A percentile compares a stretch with the other conserved stretches of the same genome.
These are phyloP conservation scores for Melanotaenia parkinsoni DNA, from an alignment of 2,797 vertebrate species.

Conservation along the genomic window DNA sequence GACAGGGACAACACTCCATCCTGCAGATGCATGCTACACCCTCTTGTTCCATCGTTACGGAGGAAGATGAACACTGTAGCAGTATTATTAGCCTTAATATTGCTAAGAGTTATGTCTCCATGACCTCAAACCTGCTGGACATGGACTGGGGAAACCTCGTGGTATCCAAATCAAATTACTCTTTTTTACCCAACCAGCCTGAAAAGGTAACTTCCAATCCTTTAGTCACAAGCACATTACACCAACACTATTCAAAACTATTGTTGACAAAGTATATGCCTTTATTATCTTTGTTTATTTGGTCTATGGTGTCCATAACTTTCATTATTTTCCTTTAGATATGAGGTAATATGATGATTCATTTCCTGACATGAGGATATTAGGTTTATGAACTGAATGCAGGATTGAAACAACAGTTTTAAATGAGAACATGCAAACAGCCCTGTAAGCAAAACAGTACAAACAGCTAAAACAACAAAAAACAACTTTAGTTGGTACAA, in stretches of 20 bases:
- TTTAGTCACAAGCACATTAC: no score
- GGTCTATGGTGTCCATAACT: background rate
- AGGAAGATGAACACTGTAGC: background rate
- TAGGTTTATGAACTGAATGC: background rate
- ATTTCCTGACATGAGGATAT: background rate
- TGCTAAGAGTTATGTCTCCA: background rate
- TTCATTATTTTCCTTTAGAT: background rate
- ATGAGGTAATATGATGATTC: no score
- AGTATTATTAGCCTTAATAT: background rate
- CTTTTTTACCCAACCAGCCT: background rate
- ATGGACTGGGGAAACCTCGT: background rate
- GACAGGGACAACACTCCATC: background rate
- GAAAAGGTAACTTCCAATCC: no score
- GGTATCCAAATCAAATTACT: background rate
- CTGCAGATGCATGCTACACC: background rate
- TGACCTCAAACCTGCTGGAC: background rate
- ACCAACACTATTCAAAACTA: no score
- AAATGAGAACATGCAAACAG: background rate
- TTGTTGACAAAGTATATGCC: background rate
- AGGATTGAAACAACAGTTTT: background rate
- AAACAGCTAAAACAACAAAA: background rate
- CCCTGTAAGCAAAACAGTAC: background rate
- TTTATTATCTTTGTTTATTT: background rate
- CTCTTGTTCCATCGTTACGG: background rate
- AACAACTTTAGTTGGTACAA: background rate